These are phyloP conservation scores for Silurus lanzhouensis DNA, from an alignment of 2,797 vertebrate genomes.

Conservation along the genomic window DNA sequence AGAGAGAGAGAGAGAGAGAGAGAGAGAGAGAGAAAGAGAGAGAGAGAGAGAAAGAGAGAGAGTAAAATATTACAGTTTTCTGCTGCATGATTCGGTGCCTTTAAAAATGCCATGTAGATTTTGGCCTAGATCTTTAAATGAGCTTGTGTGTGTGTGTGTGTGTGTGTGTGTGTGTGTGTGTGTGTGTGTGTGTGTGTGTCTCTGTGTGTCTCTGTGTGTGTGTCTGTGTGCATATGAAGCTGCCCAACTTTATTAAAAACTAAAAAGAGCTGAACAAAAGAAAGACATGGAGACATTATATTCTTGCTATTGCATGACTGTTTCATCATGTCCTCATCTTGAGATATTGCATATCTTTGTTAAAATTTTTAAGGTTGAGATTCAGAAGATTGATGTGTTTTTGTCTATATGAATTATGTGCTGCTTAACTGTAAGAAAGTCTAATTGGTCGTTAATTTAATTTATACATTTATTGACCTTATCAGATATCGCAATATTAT, in stretches of 20 bases:
- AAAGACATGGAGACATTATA: slow-evolving; percentile 11
- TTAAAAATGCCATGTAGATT: slow-evolving; percentile 30
- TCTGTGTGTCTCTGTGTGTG: neutral
- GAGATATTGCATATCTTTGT: neutral
- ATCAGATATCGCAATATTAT: neutral
- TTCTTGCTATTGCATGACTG: slow-evolving; percentile 32
- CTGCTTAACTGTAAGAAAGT: neutral
- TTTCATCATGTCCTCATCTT: slow-evolving; percentile 35
- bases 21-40: neutral
- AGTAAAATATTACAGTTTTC: neutral
- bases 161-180: neutral
- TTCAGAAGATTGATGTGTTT: neutral
- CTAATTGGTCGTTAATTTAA: neutral
- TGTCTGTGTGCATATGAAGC: neutral
- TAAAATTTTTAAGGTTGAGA: neutral
- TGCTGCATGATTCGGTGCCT: slow-evolving; percentile 22
- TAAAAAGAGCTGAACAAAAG: slow-evolving; percentile 19
- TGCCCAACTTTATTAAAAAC: slow-evolving; percentile 28
- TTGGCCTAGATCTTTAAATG: slow-evolving; percentile 40
- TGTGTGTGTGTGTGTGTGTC: neutral
- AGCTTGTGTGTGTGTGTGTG: neutral
- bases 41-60: neutral
- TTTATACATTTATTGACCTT: neutral
- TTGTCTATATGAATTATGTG: neutral
- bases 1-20: slow-evolving; percentile 17